phyloP scores from a whole-genome alignment of 2,113 vertebrate species.

The Serinus canaria region DNA sequence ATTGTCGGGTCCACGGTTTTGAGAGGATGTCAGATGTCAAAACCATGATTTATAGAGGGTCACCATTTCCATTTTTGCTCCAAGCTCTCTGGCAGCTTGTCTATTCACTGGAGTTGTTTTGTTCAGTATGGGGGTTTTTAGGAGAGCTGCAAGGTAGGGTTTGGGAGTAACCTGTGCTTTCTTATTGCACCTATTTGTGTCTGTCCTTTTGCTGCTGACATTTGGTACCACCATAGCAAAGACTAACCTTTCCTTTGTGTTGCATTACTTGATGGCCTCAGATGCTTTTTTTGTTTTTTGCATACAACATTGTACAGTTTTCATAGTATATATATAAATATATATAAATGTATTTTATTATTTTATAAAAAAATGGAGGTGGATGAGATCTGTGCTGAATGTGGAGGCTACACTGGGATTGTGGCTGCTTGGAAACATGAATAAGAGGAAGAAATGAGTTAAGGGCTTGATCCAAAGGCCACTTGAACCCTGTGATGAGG shows the following conservation, averaged over 20 bases:
- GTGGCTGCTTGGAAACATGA: not conserved
- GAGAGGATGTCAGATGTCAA: not conserved
- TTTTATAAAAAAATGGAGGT: conserved; percentile 15
- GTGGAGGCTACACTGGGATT: not conserved
- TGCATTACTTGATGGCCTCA: not conserved
- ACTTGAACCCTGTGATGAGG: not conserved
- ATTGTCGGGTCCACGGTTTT: not conserved
- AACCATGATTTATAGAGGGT: not conserved
- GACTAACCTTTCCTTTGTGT: not conserved
- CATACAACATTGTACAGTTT: conserved; percentile 54
- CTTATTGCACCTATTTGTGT: not conserved
- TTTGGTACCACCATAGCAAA: not conserved
- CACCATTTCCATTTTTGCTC: not conserved
- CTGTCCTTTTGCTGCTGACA: not conserved
- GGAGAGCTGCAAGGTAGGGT: not conserved
- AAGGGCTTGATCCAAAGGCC: not conserved
- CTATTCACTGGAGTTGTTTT: not conserved
- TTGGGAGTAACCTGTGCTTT: not conserved
- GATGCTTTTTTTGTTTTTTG: not conserved
- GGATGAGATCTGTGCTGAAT: not conserved
- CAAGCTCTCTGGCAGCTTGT: not conserved
- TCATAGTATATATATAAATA: conserved; percentile 29
- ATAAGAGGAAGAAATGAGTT: not conserved
- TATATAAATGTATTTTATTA: conserved; percentile 56
- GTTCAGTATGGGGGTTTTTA: not conserved